These are phyloP conservation scores for Temnothorax nylanderi DNA, from an alignment of 1,140 invertebrate species.

Conservation along the genomic window DNA sequence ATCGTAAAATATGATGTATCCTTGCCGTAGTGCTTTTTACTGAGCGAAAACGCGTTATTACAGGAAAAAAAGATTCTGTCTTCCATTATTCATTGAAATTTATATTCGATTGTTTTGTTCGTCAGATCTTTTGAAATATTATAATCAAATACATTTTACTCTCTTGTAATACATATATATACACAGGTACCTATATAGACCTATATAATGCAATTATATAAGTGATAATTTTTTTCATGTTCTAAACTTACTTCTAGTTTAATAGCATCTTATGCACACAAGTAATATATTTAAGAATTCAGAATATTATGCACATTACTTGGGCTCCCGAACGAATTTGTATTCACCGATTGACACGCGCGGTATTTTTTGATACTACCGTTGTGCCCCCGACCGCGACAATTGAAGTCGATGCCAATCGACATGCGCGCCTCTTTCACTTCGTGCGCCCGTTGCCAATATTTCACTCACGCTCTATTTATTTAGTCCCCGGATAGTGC, in stretches of 20 bases:
- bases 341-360: slow-evolving; percentile 11
- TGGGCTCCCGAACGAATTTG: not conserved
- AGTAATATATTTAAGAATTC: not conserved
- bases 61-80: not conserved
- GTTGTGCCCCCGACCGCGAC: not conserved
- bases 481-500: slow-evolving; percentile 52
- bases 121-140: too few species aligned
- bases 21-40: not conserved
- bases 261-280: not conserved
- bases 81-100: not conserved
- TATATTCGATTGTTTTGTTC: not conserved
- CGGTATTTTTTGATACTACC: slow-evolving; percentile 28
- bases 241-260: not conserved
- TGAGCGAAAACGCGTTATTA: not conserved
- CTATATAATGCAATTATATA: not conserved
- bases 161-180: not conserved
- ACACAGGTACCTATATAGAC: too few species aligned
- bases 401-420: slow-evolving; percentile 33
- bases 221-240: not conserved
- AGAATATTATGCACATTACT: not conserved
- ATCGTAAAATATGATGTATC: slow-evolving; percentile 1
- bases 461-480: slow-evolving; percentile 60
- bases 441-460: slow-evolving; percentile 33
- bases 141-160: not conserved
- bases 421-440: not conserved